These are phyloP conservation scores for Hydraecia micacea DNA, from an alignment of 2,888 invertebrate genomes.

Conservation along the genomic window DNA sequence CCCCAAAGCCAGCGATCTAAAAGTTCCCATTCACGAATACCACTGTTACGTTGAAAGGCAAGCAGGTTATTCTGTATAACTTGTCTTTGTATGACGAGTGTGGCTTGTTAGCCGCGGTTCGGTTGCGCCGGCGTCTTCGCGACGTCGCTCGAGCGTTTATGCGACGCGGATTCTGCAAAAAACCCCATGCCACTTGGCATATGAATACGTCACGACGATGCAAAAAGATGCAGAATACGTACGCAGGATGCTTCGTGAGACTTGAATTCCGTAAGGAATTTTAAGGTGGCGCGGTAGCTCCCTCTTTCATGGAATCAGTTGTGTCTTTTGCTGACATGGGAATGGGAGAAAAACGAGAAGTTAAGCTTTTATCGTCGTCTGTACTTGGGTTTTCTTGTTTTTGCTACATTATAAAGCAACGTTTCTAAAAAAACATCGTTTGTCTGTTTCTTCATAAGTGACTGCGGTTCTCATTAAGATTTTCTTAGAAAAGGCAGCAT, in stretches of 20 bases:
- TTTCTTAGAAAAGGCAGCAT: background rate
- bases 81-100: conserved; percentile 61
- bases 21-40: conserved; percentile 56
- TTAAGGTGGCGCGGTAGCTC: conserved; percentile 25
- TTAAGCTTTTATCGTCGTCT: conserved; percentile 5
- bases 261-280: conserved; percentile 46
- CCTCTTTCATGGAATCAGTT: conserved; percentile 30
- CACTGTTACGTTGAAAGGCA: conserved; percentile 53
- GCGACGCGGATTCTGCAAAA: conserved; percentile 61
- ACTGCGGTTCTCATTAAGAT: conserved; percentile 14
- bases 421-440: conserved; percentile 2
- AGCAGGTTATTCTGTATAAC: conserved; percentile 63
- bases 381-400: conserved; percentile 10
- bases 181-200: conserved; percentile 54
- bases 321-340: conserved; percentile 13
- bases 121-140: conserved; percentile 58
- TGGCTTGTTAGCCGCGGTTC: conserved; percentile 67
- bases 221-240: conserved; percentile 55
- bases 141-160: conserved; percentile 60
- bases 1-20: conserved; percentile 30
- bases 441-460: background rate
- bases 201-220: conserved; percentile 58
- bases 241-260: conserved; percentile 38
- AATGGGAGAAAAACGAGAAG: conserved; percentile 15
- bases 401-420: background rate